phyloP scores from a whole-genome alignment of 2,797 vertebrate species.

The Malurus splendens region DNA sequence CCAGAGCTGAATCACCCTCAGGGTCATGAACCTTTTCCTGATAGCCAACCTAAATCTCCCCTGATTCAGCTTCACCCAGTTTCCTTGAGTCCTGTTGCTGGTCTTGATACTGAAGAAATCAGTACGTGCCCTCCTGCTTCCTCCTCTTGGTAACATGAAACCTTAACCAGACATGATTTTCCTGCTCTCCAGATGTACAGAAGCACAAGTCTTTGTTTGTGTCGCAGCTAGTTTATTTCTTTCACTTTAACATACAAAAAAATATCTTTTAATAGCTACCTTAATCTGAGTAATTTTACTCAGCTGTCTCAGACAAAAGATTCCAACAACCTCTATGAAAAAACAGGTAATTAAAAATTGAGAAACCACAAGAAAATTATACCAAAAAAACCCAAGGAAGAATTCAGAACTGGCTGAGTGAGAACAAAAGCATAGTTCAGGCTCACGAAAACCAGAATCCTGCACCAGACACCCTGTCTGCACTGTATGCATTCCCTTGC shows the following conservation, averaged over 20 bases:
- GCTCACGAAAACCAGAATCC: neutral
- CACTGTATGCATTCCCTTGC: too few species aligned
- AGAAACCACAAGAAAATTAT: neutral
- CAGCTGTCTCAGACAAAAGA: neutral
- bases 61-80: neutral
- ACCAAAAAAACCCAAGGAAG: neutral
- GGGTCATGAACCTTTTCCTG: neutral
- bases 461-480: fast-evolving
- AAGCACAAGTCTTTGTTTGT: neutral
- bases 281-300: neutral
- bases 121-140: neutral
- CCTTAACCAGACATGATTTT: neutral
- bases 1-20: neutral
- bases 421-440: neutral
- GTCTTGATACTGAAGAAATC: neutral
- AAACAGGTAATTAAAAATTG: neutral
- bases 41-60: neutral
- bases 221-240: neutral
- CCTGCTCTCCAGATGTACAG: neutral
- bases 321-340: neutral
- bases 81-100: neutral
- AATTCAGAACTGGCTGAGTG: neutral
- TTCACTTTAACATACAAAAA: neutral
- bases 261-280: neutral
- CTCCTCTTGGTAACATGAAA: neutral